Conservation (phyloP, 2,888 invertebrate species). For the Thecophora atra region DNA sequence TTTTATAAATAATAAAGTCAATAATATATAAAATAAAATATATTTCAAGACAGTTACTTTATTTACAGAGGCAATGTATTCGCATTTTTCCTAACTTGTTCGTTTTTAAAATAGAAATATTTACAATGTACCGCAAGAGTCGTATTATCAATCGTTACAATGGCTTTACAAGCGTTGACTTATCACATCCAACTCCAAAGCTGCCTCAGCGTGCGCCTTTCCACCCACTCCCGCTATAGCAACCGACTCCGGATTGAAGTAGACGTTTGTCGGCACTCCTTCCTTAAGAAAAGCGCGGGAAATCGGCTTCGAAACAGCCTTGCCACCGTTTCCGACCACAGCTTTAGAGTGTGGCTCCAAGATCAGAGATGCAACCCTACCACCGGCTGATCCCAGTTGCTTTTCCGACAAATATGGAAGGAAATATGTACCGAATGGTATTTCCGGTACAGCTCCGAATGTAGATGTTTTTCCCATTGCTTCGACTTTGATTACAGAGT, state of each 20-base stretch:
- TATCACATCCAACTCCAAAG: constrained; percentile 70
- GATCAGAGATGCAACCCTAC: constrained; percentile 65
- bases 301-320: constrained; percentile 76
- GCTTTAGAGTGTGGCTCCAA: constrained; percentile 76
- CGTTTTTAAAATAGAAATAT: too few relatives aligned
- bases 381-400: constrained; percentile 41
- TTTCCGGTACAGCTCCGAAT: constrained; percentile 56
- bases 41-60: background rate
- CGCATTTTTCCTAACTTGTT: too few relatives aligned
- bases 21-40: constrained; percentile 3
- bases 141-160: too few relatives aligned
- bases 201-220: constrained; percentile 79
- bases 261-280: constrained; percentile 72
- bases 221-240: constrained; percentile 81
- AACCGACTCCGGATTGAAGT: constrained; percentile 75
- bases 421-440: constrained; percentile 61
- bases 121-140: too few relatives aligned
- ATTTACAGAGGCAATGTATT: too few relatives aligned
- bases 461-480: constrained; percentile 61
- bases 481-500: constrained; percentile 54
- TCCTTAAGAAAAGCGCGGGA: constrained; percentile 73
- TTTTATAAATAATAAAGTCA: background rate
- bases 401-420: constrained; percentile 54
- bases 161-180: constrained; percentile 44
- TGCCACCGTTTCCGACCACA: constrained; percentile 73